A percentile compares a stretch with the other conserved stretches of the same genome.
Evolutionary conservation across 1,140 invertebrate genomes (phyloP).

Genomic region (Leptopilina clavipes): DNA sequence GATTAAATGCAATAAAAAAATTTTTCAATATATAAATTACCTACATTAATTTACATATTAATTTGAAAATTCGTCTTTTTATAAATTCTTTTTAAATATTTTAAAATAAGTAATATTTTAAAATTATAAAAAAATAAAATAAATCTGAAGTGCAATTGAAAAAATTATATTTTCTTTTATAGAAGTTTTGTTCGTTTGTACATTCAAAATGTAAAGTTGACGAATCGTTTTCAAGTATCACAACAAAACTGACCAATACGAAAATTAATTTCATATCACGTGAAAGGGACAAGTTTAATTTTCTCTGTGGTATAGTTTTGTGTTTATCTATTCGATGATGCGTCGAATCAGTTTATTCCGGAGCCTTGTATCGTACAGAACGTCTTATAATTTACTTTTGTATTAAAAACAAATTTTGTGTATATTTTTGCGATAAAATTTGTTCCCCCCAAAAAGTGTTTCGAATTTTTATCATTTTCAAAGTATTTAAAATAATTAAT

Average conservation of each 20-base stretch:
- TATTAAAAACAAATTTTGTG: not conserved
- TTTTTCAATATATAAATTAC: too few species aligned
- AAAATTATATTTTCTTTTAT: too few species aligned
- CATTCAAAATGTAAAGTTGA: not conserved
- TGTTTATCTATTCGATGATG: not conserved
- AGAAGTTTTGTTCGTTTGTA: too few species aligned
- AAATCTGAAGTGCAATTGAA: too few species aligned
- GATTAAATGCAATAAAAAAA: too few species aligned
- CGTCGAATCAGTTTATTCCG: not conserved
- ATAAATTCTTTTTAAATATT: not conserved
- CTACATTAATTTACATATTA: too few species aligned
- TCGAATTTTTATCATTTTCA: constrained; percentile 8
- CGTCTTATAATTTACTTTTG: not conserved
- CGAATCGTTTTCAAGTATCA: not conserved
- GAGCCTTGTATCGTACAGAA: constrained; percentile 1
- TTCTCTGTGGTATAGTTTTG: not conserved
- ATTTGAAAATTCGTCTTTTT: too few species aligned
- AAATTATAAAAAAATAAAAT: too few species aligned
- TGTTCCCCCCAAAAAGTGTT: not conserved
- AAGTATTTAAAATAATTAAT: not conserved
- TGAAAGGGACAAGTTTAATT: constrained; percentile 8
- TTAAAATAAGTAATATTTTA: not conserved
- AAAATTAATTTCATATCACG: constrained; percentile 2
- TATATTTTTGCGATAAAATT: not conserved
- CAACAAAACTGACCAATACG: not conserved